phyloP scores from a whole-genome alignment of 2,797 vertebrate species.

The Fundulus diaphanus region DNA sequence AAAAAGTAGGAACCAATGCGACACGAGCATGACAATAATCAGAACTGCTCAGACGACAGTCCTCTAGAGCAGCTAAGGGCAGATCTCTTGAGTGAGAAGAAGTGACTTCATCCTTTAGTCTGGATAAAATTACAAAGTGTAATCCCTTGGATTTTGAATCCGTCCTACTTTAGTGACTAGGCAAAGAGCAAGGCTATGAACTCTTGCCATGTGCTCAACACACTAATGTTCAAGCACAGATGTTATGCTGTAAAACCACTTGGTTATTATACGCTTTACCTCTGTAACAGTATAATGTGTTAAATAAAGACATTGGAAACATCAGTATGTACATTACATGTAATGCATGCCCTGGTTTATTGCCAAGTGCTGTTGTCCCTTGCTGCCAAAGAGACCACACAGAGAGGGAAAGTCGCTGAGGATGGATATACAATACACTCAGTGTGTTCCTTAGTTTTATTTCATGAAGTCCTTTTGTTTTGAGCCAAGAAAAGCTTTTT shows the following conservation, averaged over 20 bases:
- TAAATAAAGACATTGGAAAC: slow-evolving; percentile 44
- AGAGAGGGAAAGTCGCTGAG: slow-evolving; percentile 39
- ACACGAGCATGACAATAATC: slow-evolving; percentile 15
- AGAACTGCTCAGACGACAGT: slow-evolving; percentile 22
- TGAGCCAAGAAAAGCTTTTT: slow-evolving; percentile 37
- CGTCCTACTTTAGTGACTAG: slow-evolving; percentile 57
- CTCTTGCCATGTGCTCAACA: slow-evolving; percentile 60
- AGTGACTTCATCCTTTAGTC: slow-evolving; percentile 62
- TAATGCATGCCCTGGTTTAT: slow-evolving; percentile 31
- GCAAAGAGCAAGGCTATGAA: slow-evolving; percentile 47
- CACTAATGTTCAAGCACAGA: slow-evolving; percentile 39
- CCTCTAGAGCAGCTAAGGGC: background rate
- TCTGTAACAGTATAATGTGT: slow-evolving; percentile 43
- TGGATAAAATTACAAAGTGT: slow-evolving; percentile 52
- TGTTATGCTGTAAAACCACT: slow-evolving; percentile 48
- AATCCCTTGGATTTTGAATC: slow-evolving; percentile 52
- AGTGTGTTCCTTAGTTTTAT: slow-evolving; percentile 43
- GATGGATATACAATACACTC: slow-evolving; percentile 34
- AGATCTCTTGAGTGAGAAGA: slow-evolving; percentile 40
- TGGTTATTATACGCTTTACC: slow-evolving; percentile 39
- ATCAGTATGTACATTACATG: slow-evolving; percentile 37
- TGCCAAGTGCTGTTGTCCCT: slow-evolving; percentile 54
- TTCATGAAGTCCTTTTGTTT: slow-evolving; percentile 59
- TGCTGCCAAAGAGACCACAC: slow-evolving; percentile 64
- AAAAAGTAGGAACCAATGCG: background rate